These are phyloP conservation scores for Aromia moschata DNA, from an alignment of 2,888 invertebrate species.

Conservation along the genomic window DNA sequence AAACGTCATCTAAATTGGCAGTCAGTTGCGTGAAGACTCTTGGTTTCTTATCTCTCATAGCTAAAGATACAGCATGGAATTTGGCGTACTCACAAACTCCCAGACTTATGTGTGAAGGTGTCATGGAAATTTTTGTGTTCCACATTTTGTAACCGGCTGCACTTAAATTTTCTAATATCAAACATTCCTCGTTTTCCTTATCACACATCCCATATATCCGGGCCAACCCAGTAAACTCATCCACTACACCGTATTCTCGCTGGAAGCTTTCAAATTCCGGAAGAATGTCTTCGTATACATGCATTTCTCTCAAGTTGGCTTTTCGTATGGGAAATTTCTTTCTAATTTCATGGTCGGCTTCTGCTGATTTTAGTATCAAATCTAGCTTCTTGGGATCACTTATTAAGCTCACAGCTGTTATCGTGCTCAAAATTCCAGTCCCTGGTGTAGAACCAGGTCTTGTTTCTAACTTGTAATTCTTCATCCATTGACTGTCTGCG, in stretches of 20 bases:
- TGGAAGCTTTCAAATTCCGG: slow-evolving; percentile 10
- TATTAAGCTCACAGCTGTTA: slow-evolving; percentile 5
- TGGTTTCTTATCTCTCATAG: slow-evolving; percentile 32
- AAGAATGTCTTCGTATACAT: slow-evolving; percentile 1
- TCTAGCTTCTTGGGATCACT: not conserved
- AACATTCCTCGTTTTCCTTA: not conserved
- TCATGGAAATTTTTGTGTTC: slow-evolving; percentile 30
- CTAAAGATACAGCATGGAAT: slow-evolving; percentile 37
- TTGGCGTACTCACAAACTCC: slow-evolving; percentile 38
- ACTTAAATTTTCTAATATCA: slow-evolving; percentile 13
- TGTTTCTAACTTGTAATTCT: slow-evolving; percentile 4
- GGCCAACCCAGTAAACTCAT: slow-evolving; percentile 5
- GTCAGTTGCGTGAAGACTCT: slow-evolving; percentile 8
- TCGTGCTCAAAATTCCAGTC: slow-evolving; percentile 10
- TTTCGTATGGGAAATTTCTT: slow-evolving; percentile 3
- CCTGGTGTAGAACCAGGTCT: slow-evolving; percentile 3
- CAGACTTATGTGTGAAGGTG: slow-evolving; percentile 30
- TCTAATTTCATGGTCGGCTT: not conserved
- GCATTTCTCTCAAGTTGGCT: slow-evolving; percentile 12
- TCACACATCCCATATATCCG: slow-evolving; percentile 7
- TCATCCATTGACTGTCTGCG: not conserved
- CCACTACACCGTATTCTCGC: not conserved
- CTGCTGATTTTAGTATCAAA: slow-evolving; percentile 12
- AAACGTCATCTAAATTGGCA: not conserved
- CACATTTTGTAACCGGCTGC: slow-evolving; percentile 19